Evolutionary conservation across 2,888 invertebrate genomes (phyloP).

Genomic region (Rhagophthalmus giganteus): DNA sequence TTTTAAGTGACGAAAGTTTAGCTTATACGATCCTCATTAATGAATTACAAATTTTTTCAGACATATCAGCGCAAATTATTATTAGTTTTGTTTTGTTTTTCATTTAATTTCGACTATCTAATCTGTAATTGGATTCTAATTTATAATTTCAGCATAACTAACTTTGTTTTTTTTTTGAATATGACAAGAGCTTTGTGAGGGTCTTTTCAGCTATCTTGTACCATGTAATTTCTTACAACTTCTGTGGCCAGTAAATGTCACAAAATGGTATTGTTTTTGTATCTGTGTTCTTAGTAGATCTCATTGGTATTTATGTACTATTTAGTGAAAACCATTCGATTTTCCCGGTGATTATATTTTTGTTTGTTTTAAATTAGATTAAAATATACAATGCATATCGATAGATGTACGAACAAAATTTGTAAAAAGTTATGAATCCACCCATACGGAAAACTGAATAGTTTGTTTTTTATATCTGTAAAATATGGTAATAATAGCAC

Average conservation of each 20-base stretch:
- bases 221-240: slow-evolving; percentile 13
- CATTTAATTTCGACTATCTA: neutral
- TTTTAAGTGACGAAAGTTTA: slow-evolving; percentile 6
- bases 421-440: slow-evolving; percentile 45
- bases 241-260: slow-evolving; percentile 22
- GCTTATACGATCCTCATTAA: too few species aligned
- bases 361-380: slow-evolving; percentile 20
- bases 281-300: slow-evolving; percentile 30
- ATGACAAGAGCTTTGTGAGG: too few species aligned
- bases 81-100: too few species aligned
- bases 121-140: neutral
- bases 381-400: slow-evolving; percentile 52
- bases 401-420: slow-evolving; percentile 39
- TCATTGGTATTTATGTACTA: slow-evolving; percentile 17
- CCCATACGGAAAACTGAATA: slow-evolving; percentile 34
- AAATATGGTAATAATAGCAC: slow-evolving; percentile 41
- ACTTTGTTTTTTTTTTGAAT: too few species aligned
- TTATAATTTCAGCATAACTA: neutral
- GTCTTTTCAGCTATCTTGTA: too few species aligned
- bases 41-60: too few species aligned
- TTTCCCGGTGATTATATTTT: slow-evolving; percentile 13
- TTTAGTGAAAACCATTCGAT: slow-evolving; percentile 15
- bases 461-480: slow-evolving; percentile 26
- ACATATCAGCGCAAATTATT: too few species aligned
- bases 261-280: slow-evolving; percentile 1